Evolutionary conservation across 2,797 vertebrate species (phyloP), one percentile per base, ranked within the genome.

Genomic region (Sebastes wilsoni): DNA sequence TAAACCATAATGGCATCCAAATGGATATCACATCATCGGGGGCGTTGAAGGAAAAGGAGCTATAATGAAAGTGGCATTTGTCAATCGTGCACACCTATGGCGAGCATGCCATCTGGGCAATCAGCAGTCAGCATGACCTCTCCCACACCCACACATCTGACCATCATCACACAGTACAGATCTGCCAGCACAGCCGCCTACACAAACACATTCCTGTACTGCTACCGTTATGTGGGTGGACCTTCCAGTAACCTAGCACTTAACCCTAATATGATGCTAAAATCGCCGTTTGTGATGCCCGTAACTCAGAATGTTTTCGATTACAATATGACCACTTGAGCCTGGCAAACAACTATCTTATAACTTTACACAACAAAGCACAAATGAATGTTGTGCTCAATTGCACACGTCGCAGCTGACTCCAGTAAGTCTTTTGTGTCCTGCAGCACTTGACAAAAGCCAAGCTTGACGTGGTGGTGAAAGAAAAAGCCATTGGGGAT

Each of bases 121-220:
- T 87, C 88, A 89, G 88, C 88, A 87, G 89, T 81, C 83, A 83
- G 77, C 77, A 71, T 89, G 90, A 89, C 84, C 86, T 85, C 75
- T 69, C 38, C 77, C 20, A 71, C 90, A 81, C 87, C 83, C 85
- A 84, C 92, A 85, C 89, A 87, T 82, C 87, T 88, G 85, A 89
- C 85, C 88, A 81, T 73, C 79, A 75, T 77, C 75, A 65, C 83
- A 72, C 55, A 16, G 59, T 2, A 22, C 77, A 42, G 68, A 68
- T 62, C 72, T 71, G 80, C 80, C 85, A 82, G 34, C 82, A 80
- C 70, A 70, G 58, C 71, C 82, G 4, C 79, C 20, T 13, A 55
- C 54, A 69, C 71, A 75, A 76, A 72, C 69, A 67, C 67, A 77
- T 65, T 66, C 70, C 34, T 66, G 30, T 9, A 7, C 54, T 16